Evolutionary conservation across 2,888 invertebrate genomes (phyloP), one percentile per base, ranked within the genome.

Genomic region (Cosmia trapezina): DNA sequence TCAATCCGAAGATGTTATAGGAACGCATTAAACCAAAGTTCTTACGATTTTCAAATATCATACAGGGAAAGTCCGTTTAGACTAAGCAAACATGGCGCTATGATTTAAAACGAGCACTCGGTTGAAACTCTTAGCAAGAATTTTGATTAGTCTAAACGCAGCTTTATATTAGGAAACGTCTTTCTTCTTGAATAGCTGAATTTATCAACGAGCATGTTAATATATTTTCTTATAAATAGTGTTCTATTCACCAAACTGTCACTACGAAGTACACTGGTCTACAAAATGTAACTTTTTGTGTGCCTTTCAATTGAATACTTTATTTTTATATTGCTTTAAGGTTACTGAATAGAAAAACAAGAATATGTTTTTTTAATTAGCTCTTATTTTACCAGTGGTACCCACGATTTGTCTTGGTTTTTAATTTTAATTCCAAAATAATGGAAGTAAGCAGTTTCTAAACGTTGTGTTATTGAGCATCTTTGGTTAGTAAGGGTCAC

Each of bases 31-130:
- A 60, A 77, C 28, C n/a, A 65, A 41, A 47, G 22, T 47, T 61
- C 57, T 28, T 37, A 47, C 9, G n/a, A 51, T 37, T 49, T 62
- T 53, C 22, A 57, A 64, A 64, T 14, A 80, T 12, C 78, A 81
- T 68, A 69, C 81, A 60, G 19, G 4, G 6, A 45, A 45, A 64
- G 4, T 53, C 47, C 49, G 45, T 60, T 60, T 45, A 60, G 47
- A 54, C 33, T 14, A 49, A 49, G 33, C 51, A 73, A 63, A 73
- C 1, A 33, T 47, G 43, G 7, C 12, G 2, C 41, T n/a, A 11
- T 45, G 11, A 45, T 37, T 54, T 51, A 4, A 9, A 11, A 8
- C n/a, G 12, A 70, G 7, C 8, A 45, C 11, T 45, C 5, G 12
- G 22, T 73, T 45, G 9, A 33, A 37, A 43, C n/a, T 33, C 7